Evolutionary conservation across 2,888 invertebrate species (phyloP).

Genomic region (Agonum fuliginosum): DNA sequence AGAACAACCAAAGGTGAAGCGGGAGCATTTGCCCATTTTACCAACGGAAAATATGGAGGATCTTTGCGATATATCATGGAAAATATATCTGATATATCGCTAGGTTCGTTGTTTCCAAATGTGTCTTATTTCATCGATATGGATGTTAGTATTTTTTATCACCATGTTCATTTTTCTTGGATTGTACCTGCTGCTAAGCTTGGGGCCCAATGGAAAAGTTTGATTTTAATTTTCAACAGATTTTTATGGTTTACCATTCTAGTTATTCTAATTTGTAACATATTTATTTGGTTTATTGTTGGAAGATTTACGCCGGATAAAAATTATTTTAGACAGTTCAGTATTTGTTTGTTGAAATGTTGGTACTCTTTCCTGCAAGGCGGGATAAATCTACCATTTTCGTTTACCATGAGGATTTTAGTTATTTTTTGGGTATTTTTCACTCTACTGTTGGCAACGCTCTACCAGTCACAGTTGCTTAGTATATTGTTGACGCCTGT

Average conservation of each 20-base stretch:
- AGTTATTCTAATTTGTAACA: constrained; percentile 6
- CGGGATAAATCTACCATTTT: constrained; percentile 24
- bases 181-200: constrained; percentile 36
- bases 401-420: constrained; percentile 29
- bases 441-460: constrained; percentile 28
- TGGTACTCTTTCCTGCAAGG: constrained; percentile 48
- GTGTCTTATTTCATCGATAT: constrained; percentile 28
- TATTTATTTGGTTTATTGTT: constrained; percentile 26
- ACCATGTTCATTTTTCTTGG: constrained; percentile 42
- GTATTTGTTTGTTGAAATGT: constrained; percentile 19
- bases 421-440: constrained; percentile 42
- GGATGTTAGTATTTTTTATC: constrained; percentile 36
- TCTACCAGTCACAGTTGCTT: constrained; percentile 42
- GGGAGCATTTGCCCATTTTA: constrained; percentile 19
- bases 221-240: constrained; percentile 23
- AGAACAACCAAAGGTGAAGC: not conserved
- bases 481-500: constrained; percentile 48
- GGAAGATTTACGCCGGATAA: not conserved
- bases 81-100: constrained; percentile 43
- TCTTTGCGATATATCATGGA: constrained; percentile 9
- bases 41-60: constrained; percentile 36
- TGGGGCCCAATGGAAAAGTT: constrained; percentile 23
- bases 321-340: constrained; percentile 3
- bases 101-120: constrained; percentile 46
- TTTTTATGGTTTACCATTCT: constrained; percentile 22